Percentiles rank a stretch among this genome's conserved stretches.
Conservation (phyloP, 2,888 invertebrate species). For the Thysanoteuthis rhombus region DNA sequence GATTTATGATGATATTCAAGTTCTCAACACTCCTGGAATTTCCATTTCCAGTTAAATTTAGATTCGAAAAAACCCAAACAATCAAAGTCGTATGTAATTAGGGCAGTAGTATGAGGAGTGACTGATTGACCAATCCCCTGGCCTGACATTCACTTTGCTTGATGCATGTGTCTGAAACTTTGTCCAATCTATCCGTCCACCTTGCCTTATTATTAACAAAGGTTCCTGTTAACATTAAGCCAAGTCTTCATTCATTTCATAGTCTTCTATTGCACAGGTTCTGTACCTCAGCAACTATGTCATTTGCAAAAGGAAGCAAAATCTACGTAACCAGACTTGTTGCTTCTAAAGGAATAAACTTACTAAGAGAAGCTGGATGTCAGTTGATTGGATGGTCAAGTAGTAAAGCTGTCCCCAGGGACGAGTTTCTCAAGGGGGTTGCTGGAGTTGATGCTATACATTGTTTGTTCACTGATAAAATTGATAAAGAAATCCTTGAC, state of each 20-base stretch:
- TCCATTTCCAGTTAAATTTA: too few relatives aligned
- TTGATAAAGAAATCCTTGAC: slow-evolving; percentile 81
- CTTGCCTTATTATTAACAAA: not conserved
- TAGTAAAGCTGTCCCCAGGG: slow-evolving; percentile 67
- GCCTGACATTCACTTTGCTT: too few relatives aligned
- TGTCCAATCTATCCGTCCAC: not conserved
- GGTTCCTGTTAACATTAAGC: too few relatives aligned
- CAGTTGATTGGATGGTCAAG: slow-evolving; percentile 58
- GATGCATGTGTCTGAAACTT: not conserved
- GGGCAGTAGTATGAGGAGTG: too few relatives aligned
- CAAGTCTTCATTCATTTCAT: not conserved
- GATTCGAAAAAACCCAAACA: too few relatives aligned
- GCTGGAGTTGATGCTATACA: slow-evolving; percentile 81
- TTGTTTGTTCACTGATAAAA: slow-evolving; percentile 84
- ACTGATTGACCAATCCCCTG: too few relatives aligned
- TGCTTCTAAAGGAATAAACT: not conserved
- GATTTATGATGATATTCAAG: too few relatives aligned
- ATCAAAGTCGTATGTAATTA: not conserved
- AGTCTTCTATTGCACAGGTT: not conserved
- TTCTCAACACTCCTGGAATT: too few relatives aligned
- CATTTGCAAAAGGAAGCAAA: not conserved
- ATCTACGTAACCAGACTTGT: not conserved
- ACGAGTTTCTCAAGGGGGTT: slow-evolving; percentile 77
- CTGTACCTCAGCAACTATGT: not conserved
- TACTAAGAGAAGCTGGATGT: slow-evolving; percentile 39